These are phyloP conservation scores for Zaprionus lineosus DNA, from an alignment of 2,888 invertebrate species.

Conservation along the genomic window DNA sequence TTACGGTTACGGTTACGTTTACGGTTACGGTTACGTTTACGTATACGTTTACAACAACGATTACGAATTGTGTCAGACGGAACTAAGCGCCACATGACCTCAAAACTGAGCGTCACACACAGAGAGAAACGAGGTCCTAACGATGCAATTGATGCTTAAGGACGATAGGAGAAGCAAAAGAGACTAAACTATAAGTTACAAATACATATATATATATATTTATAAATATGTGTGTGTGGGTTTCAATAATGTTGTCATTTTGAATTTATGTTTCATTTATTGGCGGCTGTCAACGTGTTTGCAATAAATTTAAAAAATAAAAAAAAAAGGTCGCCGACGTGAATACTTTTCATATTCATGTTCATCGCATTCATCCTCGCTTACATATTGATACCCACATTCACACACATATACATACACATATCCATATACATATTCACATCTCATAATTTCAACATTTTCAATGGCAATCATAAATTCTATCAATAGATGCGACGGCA, in stretches of 20 bases:
- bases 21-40: constrained; percentile 10
- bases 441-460: constrained; percentile 51
- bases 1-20: constrained; percentile 4
- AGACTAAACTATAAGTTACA: constrained; percentile 2
- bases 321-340: constrained; percentile 48
- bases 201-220: neutral
- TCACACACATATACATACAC: neutral
- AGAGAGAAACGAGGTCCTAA: constrained; percentile 49
- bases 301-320: constrained; percentile 65
- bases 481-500: constrained; percentile 53
- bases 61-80: constrained; percentile 12
- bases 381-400: neutral
- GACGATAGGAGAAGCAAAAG: constrained; percentile 2
- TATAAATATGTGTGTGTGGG: neutral
- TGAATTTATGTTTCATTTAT: constrained; percentile 75
- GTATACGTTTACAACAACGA: neutral
- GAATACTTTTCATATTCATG: constrained; percentile 41
- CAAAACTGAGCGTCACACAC: constrained; percentile 40
- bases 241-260: constrained; percentile 15
- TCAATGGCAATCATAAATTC: constrained; percentile 72
- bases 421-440: neutral
- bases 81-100: constrained; percentile 53
- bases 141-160: constrained; percentile 57
- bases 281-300: constrained; percentile 61
- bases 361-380: neutral